Evolutionary conservation across 2,888 invertebrate species (phyloP).

Genomic region (Thera obeliscata): DNA sequence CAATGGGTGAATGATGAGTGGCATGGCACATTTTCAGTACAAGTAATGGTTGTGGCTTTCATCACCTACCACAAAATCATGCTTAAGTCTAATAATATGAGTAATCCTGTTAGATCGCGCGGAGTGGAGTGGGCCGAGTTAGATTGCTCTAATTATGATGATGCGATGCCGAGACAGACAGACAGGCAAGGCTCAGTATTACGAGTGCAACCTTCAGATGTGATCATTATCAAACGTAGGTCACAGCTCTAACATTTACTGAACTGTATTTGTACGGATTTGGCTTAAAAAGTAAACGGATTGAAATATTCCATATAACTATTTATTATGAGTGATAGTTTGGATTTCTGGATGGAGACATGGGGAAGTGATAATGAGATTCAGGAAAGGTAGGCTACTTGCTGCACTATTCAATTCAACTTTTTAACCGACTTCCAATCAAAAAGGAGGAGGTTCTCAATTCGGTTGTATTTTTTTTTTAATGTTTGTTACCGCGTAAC

Average conservation of each 20-base stretch:
- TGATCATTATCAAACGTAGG: conserved; percentile 3
- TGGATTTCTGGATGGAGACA: conserved; percentile 35
- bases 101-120: conserved; percentile 22
- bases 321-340: conserved; percentile 26
- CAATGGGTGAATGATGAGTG: neutral
- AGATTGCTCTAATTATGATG: conserved; percentile 52
- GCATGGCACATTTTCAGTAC: neutral
- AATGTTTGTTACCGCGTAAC: too few species aligned
- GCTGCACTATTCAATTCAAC: neutral
- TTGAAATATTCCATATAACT: too few species aligned
- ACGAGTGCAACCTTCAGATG: conserved; percentile 51
- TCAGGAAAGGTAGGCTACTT: conserved; percentile 35
- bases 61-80: conserved; percentile 9
- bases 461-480: too few species aligned
- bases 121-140: conserved; percentile 34
- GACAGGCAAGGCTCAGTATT: conserved; percentile 34
- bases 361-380: conserved; percentile 43
- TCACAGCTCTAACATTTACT: conserved; percentile 3
- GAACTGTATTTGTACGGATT: neutral
- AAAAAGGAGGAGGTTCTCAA: too few species aligned
- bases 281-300: neutral
- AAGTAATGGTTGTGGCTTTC: neutral
- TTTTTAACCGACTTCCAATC: too few species aligned
- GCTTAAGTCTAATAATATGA: conserved; percentile 18
- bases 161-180: conserved; percentile 20